Base-by-base conservation (phyloP, 2,888 invertebrate genomes). In the Diarsia brunnea region DNA sequence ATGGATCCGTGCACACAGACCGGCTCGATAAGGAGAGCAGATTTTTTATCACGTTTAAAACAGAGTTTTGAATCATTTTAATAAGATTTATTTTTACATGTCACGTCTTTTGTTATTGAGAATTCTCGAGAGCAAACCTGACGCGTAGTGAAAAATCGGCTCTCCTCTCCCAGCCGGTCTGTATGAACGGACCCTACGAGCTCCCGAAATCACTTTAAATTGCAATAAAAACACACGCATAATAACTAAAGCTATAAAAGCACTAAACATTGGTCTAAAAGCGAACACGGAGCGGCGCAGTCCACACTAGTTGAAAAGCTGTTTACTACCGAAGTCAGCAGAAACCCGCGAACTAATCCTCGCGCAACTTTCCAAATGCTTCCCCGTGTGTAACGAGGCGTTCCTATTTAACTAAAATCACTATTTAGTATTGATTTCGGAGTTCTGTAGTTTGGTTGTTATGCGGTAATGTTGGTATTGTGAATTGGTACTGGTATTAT, bases 291-390 rank as follows among this genome's bases (percentile, higher is more conserved):
- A 67, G 58, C 68, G 60, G 73, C 69, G 61, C 69, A 79, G 74
- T 72, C 81, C 74, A 81, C 89, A 86, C 81, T 84, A 88, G 85
- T 88, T 83, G 85, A 78, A 80, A 89, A 89, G 78, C 89, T 88
- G 89, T 87, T 85, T 88, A 84, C 79, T 64, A 47, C 31, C 73
- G 60, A 71, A 75, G 74, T 75, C 82, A 43, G 68, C 78, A 66
- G 81, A 79, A 90, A 89, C 86, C 84, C 84, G 85, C 85, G 85
- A 89, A 89, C 88, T 90, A 92, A 91, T 89, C 86, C 88, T 19
- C 27, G 71, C 38, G 55, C 21, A 85, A 85, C 73, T 85, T 85
- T 69, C 31, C 66, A 73, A 84, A 85, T 76, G 76, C 60, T 69
- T 65, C 65, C 61, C 72, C 71, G 85, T 80, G 79, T 84, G 77